phyloP scores from a whole-genome alignment of 2,113 vertebrate genomes.

The Tichodroma muraria region DNA sequence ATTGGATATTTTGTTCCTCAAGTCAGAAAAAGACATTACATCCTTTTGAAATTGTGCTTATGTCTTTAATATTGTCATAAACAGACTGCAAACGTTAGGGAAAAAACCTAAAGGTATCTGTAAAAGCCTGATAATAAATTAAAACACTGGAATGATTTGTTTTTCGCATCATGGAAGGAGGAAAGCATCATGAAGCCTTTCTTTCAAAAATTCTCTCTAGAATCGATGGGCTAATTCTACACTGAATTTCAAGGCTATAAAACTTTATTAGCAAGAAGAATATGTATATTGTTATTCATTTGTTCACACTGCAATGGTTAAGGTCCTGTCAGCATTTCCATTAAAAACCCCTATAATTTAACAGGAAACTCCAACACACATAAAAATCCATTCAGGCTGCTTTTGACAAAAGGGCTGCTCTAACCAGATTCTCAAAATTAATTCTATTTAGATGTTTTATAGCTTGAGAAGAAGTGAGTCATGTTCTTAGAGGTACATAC shows the following conservation, averaged over 20 bases:
- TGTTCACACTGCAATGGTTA: conserved; percentile 41
- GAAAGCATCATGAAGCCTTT: conserved; percentile 22
- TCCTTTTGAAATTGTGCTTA: neutral
- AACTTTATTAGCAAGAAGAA: conserved; percentile 46
- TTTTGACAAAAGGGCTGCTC: neutral
- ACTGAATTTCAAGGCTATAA: conserved; percentile 44
- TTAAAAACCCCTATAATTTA: conserved; percentile 12
- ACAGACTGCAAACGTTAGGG: neutral
- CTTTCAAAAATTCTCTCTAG: conserved; percentile 34
- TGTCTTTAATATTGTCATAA: neutral
- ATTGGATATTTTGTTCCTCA: conserved; percentile 51
- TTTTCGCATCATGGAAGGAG: conserved; percentile 1
- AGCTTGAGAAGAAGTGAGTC: neutral
- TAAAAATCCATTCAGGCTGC: neutral
- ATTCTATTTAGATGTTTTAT: neutral
- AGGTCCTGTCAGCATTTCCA: conserved; percentile 24
- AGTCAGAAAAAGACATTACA: neutral
- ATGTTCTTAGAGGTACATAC: neutral
- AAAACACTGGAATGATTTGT: neutral
- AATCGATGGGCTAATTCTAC: conserved; percentile 9
- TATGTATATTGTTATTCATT: conserved; percentile 39
- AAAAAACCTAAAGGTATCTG: neutral
- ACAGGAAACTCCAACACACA: conserved; percentile 14
- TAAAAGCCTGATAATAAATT: conserved; percentile 17
- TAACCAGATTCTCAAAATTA: neutral